Conservation (phyloP, 2,797 vertebrate species). For the Pseudopleuronectes americanus region DNA sequence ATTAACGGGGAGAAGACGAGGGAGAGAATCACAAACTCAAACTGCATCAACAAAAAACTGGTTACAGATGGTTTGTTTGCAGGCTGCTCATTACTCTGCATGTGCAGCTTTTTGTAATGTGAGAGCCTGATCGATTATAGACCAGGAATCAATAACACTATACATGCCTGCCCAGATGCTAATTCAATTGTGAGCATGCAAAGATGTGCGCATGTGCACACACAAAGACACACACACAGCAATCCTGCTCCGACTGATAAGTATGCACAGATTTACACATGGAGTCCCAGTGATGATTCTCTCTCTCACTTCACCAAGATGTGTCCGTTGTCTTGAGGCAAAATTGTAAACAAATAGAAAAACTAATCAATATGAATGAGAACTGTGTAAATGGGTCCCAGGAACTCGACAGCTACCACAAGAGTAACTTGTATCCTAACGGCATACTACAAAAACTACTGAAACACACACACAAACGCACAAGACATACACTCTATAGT, state of each 20-base stretch:
- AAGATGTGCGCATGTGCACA: not conserved
- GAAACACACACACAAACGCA: not conserved
- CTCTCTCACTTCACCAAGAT: too few species aligned
- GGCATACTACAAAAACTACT: not conserved
- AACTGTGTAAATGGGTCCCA: not conserved
- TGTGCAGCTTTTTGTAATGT: slow-evolving; percentile 53
- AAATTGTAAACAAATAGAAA: too few species aligned
- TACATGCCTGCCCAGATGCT: slow-evolving; percentile 54
- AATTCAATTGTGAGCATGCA: slow-evolving; percentile 27
- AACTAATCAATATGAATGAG: not conserved
- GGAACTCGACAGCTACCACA: too few species aligned
- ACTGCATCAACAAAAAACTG: not conserved
- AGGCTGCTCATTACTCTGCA: slow-evolving; percentile 26
- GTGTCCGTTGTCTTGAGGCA: too few species aligned
- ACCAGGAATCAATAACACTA: slow-evolving; percentile 63
- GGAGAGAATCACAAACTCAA: not conserved
- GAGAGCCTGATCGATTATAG: slow-evolving; percentile 57
- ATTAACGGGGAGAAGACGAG: not conserved
- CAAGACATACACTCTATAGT: not conserved
- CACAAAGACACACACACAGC: not conserved
- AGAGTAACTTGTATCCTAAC: not conserved
- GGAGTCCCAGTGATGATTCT: not conserved
- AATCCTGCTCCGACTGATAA: not conserved
- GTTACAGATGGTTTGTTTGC: slow-evolving; percentile 5
- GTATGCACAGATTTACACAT: slow-evolving; percentile 10